Evolutionary conservation across 2,888 invertebrate genomes (phyloP), one percentile per base, ranked within the genome.

Genomic region (Thyatira batis): DNA sequence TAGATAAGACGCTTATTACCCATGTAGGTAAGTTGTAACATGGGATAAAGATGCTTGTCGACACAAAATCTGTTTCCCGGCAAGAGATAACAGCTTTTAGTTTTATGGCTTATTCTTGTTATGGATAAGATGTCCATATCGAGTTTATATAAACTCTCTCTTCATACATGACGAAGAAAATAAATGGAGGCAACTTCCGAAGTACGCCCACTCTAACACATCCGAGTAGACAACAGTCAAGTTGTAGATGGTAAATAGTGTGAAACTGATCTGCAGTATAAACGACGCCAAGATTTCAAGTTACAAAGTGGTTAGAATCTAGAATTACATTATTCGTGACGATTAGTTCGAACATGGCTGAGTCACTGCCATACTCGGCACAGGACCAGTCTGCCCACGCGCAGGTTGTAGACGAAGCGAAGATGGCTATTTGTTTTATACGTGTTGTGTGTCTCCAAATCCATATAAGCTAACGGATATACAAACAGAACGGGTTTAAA

Each of bases 311-410:
- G 63, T 56, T 63, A 49, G 53, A 53, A 39, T 66, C 62, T 69
- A 60, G 58, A 59, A 65, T 69, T 63, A 65, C 60, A 59, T 61
- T 60, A 66, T 63, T 68, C 65, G 63, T 60, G 52, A 49, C 55
- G 51, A 50, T 66, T 54, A 63, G 68, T 66, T 63, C 58, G 61
- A 28, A 56, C 52, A 60, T 54, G 57, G 61, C 68, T 73, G 73
- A 71, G 58, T 76, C 76, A 75, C 53, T 53, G 63, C 54, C 65
- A 57, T 50, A 59, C 59, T 52, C 54, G 57, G 50, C 52, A 56
- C 53, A 55, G 73, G 71, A 77, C 82, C 60, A 44, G 82, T 80
- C 75, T 80, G 57, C 85, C 85, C 79, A 85, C 85, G 76, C 76
- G 53, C 46, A 49, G 33, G 48, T 28, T 20, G 33, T 49, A 17